These are phyloP conservation scores for Alitta virens DNA, from an alignment of 2,888 invertebrate species.

Conservation along the genomic window DNA sequence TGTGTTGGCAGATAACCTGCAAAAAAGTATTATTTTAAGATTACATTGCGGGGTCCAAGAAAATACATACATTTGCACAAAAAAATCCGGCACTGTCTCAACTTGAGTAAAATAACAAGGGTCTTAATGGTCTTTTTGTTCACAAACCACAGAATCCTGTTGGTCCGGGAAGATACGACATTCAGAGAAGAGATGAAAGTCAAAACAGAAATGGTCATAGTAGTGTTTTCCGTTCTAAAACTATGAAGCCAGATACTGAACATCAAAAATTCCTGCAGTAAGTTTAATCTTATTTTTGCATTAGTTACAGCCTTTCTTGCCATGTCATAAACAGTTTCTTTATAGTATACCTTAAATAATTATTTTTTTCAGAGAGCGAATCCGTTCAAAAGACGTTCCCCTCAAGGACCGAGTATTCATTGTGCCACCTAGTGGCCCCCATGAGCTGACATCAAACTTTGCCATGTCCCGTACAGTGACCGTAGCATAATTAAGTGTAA, in stretches of 20 bases:
- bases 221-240: constrained; percentile 52
- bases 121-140: no score
- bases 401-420: constrained; percentile 43
- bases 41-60: no score
- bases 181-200: constrained; percentile 50
- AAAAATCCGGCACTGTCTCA: no score
- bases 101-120: no score
- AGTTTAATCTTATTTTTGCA: constrained; percentile 18
- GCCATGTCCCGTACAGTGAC: neutral
- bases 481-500: neutral
- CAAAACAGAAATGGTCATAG: constrained; percentile 52
- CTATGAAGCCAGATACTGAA: constrained; percentile 37
- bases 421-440: constrained; percentile 40
- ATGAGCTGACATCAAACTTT: neutral
- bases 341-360: neutral
- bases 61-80: no score
- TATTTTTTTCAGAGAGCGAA: constrained; percentile 41
- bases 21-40: no score
- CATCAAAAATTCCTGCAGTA: constrained; percentile 48
- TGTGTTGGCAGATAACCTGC: no score
- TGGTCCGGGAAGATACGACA: constrained; percentile 55
- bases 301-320: neutral
- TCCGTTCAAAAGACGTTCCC: constrained; percentile 46
- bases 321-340: neutral
- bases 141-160: constrained; percentile 46